A percentile compares a stretch with the other conserved stretches of the same genome.
Evolutionary conservation across 2,888 invertebrate genomes (phyloP).

Genomic region (Yponomeuta malinellus): DNA sequence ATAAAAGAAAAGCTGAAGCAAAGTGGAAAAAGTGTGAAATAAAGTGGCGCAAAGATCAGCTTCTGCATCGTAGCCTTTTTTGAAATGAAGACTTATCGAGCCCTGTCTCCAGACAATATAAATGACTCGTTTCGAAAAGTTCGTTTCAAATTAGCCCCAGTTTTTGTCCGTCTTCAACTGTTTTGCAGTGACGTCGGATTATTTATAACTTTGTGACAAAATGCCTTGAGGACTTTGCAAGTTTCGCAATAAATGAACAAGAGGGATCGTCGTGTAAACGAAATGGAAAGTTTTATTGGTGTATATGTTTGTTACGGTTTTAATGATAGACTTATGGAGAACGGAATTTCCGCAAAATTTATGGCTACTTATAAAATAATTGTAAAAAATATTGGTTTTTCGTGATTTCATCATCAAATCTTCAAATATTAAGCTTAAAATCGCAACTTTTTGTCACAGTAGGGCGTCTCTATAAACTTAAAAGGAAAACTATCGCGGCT

Average conservation of each 20-base stretch:
- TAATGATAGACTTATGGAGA: neutral
- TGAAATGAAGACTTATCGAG: neutral
- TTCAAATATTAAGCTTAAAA: too few relatives aligned
- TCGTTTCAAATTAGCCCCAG: neutral
- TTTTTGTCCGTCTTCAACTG: neutral
- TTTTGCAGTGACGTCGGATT: conserved; percentile 1
- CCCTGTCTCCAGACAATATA: neutral
- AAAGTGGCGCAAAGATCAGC: neutral
- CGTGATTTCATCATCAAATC: too few relatives aligned
- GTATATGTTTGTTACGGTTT: neutral
- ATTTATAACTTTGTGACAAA: neutral
- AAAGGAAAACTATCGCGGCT: too few relatives aligned
- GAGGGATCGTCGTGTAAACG: neutral
- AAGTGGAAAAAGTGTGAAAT: too few relatives aligned
- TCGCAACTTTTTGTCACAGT: too few relatives aligned
- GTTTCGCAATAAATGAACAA: neutral
- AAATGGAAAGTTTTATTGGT: neutral
- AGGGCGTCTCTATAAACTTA: too few relatives aligned
- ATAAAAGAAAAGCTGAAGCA: too few relatives aligned
- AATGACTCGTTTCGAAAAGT: conserved; percentile 4
- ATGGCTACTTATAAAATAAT: too few relatives aligned
- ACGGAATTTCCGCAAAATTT: too few relatives aligned
- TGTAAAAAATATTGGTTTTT: too few relatives aligned
- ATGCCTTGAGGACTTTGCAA: neutral
- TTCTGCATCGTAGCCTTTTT: neutral